A percentile compares a stretch with the other conserved stretches of the same genome.
Evolutionary conservation across 2,888 invertebrate genomes (phyloP).

Genomic region (Rhimphoctona megacephalus): DNA sequence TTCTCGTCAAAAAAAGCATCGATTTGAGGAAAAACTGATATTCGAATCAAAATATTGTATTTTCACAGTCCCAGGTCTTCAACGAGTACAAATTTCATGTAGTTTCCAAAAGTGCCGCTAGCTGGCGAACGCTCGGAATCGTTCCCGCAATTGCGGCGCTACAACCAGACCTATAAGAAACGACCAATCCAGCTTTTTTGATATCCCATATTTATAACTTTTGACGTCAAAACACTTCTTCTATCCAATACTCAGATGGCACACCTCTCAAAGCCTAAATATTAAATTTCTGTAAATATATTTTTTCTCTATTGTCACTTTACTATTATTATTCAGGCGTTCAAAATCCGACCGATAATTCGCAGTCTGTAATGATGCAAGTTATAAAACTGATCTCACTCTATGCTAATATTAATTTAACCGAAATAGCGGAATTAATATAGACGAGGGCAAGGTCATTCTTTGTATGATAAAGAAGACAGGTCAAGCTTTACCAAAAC

Average conservation of each 20-base stretch:
- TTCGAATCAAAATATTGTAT: neutral
- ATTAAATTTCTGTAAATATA: neutral
- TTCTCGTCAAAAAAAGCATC: neutral
- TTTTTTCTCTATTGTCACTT: neutral
- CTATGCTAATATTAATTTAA: conserved; percentile 54
- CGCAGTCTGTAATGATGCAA: conserved; percentile 7
- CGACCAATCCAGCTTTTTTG: neutral
- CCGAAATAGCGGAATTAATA: conserved; percentile 63
- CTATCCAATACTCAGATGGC: neutral
- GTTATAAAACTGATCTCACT: neutral
- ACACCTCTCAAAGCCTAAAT: neutral
- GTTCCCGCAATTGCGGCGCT: neutral
- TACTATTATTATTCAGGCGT: neutral
- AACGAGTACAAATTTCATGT: neutral
- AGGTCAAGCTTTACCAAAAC: conserved; percentile 42
- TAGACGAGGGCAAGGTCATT: conserved; percentile 66
- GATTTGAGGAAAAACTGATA: neutral
- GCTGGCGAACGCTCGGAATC: neutral
- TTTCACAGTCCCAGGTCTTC: neutral
- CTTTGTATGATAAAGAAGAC: conserved; percentile 54
- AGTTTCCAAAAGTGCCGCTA: conserved; percentile 2
- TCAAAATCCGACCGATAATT: conserved; percentile 8
- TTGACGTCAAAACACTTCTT: neutral
- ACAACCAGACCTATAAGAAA: neutral
- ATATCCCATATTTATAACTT: neutral